phyloP scores from a whole-genome alignment of 2,113 vertebrate species.

The Bothrops jararaca region DNA sequence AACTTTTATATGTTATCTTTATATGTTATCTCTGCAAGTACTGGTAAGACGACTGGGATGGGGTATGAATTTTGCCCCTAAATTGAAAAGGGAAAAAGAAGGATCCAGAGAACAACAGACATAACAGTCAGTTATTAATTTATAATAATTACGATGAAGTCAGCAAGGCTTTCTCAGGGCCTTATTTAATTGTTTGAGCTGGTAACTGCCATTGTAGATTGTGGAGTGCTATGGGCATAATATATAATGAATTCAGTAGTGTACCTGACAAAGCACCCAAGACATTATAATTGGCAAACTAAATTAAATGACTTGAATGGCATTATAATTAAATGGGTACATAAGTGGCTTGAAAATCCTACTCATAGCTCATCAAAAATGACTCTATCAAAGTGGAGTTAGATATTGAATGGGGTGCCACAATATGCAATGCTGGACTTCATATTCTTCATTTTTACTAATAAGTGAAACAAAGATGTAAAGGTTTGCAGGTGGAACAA shows the following conservation, averaged over 20 bases:
- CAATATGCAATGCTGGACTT: not conserved
- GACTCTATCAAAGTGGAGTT: not conserved
- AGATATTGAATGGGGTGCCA: not conserved
- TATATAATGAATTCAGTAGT: not conserved
- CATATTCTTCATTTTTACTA: not conserved
- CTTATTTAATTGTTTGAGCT: too few relatives aligned
- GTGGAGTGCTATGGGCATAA: too few relatives aligned
- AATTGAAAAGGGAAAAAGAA: too few relatives aligned
- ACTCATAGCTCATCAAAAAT: not conserved
- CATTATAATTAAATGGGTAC: not conserved
- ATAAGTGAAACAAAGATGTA: not conserved
- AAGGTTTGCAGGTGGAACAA: not conserved
- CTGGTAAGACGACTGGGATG: not conserved
- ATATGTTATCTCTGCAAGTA: not conserved
- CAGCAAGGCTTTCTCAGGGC: too few relatives aligned
- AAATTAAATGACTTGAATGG: not conserved
- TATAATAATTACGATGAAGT: too few relatives aligned
- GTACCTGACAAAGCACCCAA: not conserved
- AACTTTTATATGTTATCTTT: not conserved
- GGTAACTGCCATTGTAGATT: too few relatives aligned
- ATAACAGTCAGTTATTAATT: too few relatives aligned
- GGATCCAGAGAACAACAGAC: too few relatives aligned
- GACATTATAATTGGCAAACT: not conserved
- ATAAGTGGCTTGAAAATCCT: not conserved
- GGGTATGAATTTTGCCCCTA: too few relatives aligned